Conservation (phyloP, 2,113 vertebrate genomes). For the Sprattus sprattus region DNA sequence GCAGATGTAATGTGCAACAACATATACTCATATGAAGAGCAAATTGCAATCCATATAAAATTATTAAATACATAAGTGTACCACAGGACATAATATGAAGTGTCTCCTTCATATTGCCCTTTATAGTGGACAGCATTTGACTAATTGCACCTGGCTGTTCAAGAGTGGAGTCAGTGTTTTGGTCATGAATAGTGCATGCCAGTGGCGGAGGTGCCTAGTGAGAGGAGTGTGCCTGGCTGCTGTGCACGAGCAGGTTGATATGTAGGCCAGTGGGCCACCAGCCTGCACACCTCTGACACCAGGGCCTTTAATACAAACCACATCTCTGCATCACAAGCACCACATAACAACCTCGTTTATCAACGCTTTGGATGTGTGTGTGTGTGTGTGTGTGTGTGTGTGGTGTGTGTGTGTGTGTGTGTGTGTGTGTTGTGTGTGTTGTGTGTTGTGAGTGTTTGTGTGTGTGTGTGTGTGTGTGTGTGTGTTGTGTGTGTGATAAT, state of each 20-base stretch:
- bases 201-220: background rate
- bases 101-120: background rate
- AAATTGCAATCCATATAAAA: background rate
- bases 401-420: background rate
- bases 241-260: conserved; percentile 27
- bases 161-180: too few relatives aligned
- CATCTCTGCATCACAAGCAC: background rate
- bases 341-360: too few relatives aligned
- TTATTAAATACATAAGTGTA: background rate
- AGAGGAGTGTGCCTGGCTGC: background rate
- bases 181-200: background rate
- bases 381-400: background rate
- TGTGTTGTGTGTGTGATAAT: background rate
- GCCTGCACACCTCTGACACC: conserved; percentile 13
- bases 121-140: background rate
- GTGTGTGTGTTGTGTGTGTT: background rate
- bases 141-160: too few relatives aligned
- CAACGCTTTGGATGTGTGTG: background rate
- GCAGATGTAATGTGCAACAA: background rate
- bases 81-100: background rate
- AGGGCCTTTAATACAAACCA: background rate
- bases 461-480: background rate
- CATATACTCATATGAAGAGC: background rate
- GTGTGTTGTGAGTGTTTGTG: background rate
- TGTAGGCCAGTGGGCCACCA: conserved; percentile 25